These are phyloP conservation scores for Otus sunia DNA, from an alignment of 2,113 vertebrate species.

Conservation along the genomic window DNA sequence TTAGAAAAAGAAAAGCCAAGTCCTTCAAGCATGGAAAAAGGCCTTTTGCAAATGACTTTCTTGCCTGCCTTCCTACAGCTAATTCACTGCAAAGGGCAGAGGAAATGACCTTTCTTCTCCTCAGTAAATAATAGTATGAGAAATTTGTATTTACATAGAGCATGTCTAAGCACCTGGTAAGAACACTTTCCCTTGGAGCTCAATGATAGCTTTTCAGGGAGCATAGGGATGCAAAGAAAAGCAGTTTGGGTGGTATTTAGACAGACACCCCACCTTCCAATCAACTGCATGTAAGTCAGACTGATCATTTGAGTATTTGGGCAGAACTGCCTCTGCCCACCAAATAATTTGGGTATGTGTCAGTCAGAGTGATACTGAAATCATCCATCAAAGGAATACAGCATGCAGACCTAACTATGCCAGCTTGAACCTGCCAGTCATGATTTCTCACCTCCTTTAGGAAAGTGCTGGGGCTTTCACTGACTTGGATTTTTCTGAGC, in stretches of 20 bases:
- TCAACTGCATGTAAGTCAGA: not conserved
- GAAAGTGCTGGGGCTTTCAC: not conserved
- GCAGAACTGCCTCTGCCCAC: not conserved
- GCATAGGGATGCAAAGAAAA: not conserved
- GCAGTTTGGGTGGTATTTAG: not conserved
- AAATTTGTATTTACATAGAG: not conserved
- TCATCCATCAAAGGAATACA: not conserved
- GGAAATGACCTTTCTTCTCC: not conserved
- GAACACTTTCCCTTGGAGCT: not conserved
- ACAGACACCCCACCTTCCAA: not conserved
- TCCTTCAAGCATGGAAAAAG: not conserved
- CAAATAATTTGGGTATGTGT: not conserved
- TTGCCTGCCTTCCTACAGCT: not conserved
- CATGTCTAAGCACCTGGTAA: not conserved
- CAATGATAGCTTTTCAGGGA: not conserved
- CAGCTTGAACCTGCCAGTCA: conserved; percentile 38
- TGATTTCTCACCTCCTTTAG: not conserved
- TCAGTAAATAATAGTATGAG: not conserved
- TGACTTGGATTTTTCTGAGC: not conserved
- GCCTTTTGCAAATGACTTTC: not conserved
- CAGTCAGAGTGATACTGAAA: not conserved
- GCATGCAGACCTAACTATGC: not conserved
- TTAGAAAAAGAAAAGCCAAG: not conserved
- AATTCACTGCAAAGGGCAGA: not conserved
- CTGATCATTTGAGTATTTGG: not conserved